Base-by-base conservation (phyloP, 2,888 invertebrate genomes). In the Hypercompe scribonia region DNA sequence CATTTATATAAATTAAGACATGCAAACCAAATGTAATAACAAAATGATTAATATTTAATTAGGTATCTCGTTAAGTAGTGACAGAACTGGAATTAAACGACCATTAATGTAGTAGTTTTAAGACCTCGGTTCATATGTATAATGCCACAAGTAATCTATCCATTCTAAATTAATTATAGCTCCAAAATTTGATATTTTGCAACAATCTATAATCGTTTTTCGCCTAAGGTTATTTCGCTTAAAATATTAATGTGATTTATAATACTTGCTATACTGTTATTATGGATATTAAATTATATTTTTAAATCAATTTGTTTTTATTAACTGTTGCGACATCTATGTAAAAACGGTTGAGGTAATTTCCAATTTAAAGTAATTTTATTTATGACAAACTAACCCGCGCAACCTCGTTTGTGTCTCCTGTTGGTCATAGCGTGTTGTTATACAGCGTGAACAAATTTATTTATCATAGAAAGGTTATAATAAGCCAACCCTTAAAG, bases 151-250 rank as follows among this genome's bases (percentile, higher is more conserved):
- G 58, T 68, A 71, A 65, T 73, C 50, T 69, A 61, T 33, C 66
- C 18, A 34, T 42, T 73, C 54, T 8, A 76, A 68, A 70, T 71
- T 75, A n/a, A 11, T 61, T 39, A 42, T 21, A 28, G 61, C 11
- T 69, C 8, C 34, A 34, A 33, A 68, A 3, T 68, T 54, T 31
- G 3, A 31, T 61, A 67, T 72, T 68, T 68, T 64, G 28, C 68
- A 70, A 75, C 78, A 68, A 61, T 31, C 70, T 24, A 63, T 66
- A 67, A 66, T 65, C 15, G 39, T 61, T 74, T 81, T 83, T 81
- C 81, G 42, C 67, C 54, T 34, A 2, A 65, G 28, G 36, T 73
- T 63, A 28, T 72, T 61, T 73, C 66, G 67, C 33, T 74, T 74
- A 11, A 15, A 70, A 66, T 46, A 24, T 76, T 70, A 61, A 58